Evolutionary conservation across 1,140 invertebrate genomes (phyloP).

Genomic region (Sinonovacula constricta): DNA sequence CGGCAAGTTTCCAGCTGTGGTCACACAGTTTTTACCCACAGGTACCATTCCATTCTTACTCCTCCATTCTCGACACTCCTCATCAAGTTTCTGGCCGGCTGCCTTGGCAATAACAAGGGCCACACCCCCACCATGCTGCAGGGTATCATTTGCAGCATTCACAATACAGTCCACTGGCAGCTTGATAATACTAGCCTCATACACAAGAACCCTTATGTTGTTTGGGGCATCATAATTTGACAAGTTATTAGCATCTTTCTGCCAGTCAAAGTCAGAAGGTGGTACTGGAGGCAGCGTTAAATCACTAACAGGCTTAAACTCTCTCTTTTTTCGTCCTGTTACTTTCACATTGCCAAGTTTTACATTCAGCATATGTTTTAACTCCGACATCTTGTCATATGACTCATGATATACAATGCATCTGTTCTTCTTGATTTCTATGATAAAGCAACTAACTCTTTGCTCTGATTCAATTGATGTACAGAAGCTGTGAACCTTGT

Average conservation of each 20-base stretch:
- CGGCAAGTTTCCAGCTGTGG: conserved; percentile 55
- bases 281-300: neutral
- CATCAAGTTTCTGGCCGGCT: conserved; percentile 44
- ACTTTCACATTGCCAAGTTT: no score
- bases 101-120: conserved; percentile 87
- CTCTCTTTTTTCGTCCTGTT: no score
- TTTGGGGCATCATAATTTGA: neutral
- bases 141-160: conserved; percentile 90
- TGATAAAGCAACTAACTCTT: neutral
- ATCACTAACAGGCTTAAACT: no score
- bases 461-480: no score
- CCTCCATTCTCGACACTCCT: conserved; percentile 53
- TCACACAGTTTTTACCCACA: conserved; percentile 46
- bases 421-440: neutral
- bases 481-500: no score
- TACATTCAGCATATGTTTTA: neutral
- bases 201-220: conserved; percentile 53
- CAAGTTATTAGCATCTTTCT: no score
- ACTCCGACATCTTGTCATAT: neutral
- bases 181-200: conserved; percentile 87
- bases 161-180: conserved; percentile 93
- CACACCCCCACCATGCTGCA: conserved; percentile 89
- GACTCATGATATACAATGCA: neutral
- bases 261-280: neutral
- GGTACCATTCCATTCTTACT: conserved; percentile 34